A percentile compares a stretch with the other conserved stretches of the same genome.
Conservation (phyloP, 1,140 invertebrate genomes). For the fruit fly (Drosophila melanogaster) region DNA sequence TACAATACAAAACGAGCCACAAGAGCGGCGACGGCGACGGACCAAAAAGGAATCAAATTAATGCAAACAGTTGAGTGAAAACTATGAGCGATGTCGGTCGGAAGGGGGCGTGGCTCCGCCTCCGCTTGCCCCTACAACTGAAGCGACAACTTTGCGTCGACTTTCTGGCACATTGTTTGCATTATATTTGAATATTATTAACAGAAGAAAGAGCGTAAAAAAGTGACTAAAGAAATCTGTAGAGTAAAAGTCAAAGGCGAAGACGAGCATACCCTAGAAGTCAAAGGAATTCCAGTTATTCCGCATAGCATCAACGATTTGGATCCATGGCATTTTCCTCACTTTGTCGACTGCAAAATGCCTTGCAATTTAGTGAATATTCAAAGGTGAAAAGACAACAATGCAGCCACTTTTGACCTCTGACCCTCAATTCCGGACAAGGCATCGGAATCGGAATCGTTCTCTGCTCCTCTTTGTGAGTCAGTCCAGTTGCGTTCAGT, state of each 20-base stretch:
- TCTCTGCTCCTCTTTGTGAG: neutral
- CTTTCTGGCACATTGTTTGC: constrained; percentile 57
- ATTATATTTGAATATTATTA: constrained; percentile 69
- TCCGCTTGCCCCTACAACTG: constrained; percentile 12
- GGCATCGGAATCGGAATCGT: neutral
- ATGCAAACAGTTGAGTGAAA: constrained; percentile 60
- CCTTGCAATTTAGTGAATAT: neutral
- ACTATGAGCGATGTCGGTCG: constrained; percentile 40
- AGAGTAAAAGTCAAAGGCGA: neutral
- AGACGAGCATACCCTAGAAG: neutral
- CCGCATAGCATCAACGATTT: neutral
- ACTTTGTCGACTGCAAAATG: neutral
- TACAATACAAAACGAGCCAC: constrained; percentile 58
- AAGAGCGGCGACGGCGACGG: constrained; percentile 6
- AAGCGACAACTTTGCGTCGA: constrained; percentile 38
- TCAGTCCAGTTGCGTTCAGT: neutral
- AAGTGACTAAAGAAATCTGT: neutral
- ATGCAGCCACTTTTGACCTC: constrained; percentile 17
- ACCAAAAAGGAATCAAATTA: constrained; percentile 63
- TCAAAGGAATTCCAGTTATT: constrained; percentile 4
- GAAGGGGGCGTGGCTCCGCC: neutral
- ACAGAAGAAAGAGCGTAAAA: constrained; percentile 12
- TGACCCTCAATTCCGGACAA: neutral
- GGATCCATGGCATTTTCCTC: neutral
- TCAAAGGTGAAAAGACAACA: constrained; percentile 8